Evolutionary conservation across 2,113 vertebrate species (phyloP).

Genomic region (Scopus umbretta): DNA sequence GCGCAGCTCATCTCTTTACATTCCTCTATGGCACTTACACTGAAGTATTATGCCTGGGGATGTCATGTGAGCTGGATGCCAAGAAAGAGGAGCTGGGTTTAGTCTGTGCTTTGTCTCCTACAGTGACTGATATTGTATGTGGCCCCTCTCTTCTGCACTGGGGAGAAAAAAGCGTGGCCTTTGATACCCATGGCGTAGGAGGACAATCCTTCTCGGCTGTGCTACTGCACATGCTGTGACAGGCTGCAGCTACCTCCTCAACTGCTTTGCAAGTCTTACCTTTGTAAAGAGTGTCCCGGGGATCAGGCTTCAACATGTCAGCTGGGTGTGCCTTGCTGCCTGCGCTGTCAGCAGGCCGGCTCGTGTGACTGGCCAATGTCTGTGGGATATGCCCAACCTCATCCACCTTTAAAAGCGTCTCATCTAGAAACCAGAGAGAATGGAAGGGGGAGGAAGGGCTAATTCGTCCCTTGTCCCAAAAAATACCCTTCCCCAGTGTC

Average conservation of each 20-base stretch:
- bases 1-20: neutral
- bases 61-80: neutral
- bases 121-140: neutral
- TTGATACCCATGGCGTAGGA: fast-evolving
- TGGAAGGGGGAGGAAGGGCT: neutral
- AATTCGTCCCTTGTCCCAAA: neutral
- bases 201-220: neutral
- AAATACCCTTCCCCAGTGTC: neutral
- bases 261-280: constrained; percentile 61
- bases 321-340: constrained; percentile 39
- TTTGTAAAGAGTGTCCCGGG: constrained; percentile 79
- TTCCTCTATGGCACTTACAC: neutral
- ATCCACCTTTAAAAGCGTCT: constrained; percentile 77
- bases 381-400: constrained; percentile 87
- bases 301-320: constrained; percentile 86
- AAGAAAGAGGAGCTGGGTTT: neutral
- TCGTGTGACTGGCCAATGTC: constrained; percentile 76
- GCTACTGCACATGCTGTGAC: neutral
- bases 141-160: neutral
- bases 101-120: neutral
- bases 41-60: neutral
- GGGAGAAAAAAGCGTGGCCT: neutral
- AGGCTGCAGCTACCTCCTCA: neutral
- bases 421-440: constrained; percentile 73
- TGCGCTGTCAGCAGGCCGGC: neutral